Base-by-base conservation (phyloP, 1,140 invertebrate species). In the Drosophila pseudoananassae region DNA sequence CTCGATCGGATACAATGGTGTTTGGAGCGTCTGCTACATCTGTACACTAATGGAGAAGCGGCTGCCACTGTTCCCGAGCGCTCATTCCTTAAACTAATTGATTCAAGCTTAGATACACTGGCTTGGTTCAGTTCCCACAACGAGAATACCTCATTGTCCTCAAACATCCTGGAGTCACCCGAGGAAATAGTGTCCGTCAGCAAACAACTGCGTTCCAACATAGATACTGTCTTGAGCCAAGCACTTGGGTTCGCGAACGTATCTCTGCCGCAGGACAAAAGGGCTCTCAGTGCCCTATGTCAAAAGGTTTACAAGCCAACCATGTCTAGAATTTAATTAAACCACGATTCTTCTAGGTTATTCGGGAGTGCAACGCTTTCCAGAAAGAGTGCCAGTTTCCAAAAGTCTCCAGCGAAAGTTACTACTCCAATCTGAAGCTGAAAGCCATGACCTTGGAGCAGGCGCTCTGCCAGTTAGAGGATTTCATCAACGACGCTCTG, bases 161-260 rank as follows among this genome's bases (percentile, higher is more conserved):
- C 15, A 45, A 63, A 20, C 25, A 33, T 9, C 12, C 20, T 31
- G 0, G 27, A 65, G 10, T 17, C 38, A 0, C 46, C 49, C n/a
- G 27, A 60, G 3, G 51, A 76, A n/a, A 23, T 64, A 4, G 31
- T 71, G 1, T 3, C 3, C 2, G 15, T 68, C 6, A 74, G 79
- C 54, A 69, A 76, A 20, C 56, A 90, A 46, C 58, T 91, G 40
- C 77, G 90, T 20, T 10, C 29, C 4, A 50, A 74, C 12, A 64
- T 91, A 4, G 83, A 91, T 58, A 36, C 73, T n/a, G 49, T 91
- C 2, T 31, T 91, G 15, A 71, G 90, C 4, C 90, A 91, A 46
- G 63, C 85, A 2, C 52, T 91, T 23, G 84, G 88, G 0, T 89
- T 91, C 47, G 90, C 90, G 4, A 91, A 91, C 85, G 90, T 91